These are phyloP conservation scores for Drosophila ustulata DNA, from an alignment of 2,888 invertebrate species.

Conservation along the genomic window DNA sequence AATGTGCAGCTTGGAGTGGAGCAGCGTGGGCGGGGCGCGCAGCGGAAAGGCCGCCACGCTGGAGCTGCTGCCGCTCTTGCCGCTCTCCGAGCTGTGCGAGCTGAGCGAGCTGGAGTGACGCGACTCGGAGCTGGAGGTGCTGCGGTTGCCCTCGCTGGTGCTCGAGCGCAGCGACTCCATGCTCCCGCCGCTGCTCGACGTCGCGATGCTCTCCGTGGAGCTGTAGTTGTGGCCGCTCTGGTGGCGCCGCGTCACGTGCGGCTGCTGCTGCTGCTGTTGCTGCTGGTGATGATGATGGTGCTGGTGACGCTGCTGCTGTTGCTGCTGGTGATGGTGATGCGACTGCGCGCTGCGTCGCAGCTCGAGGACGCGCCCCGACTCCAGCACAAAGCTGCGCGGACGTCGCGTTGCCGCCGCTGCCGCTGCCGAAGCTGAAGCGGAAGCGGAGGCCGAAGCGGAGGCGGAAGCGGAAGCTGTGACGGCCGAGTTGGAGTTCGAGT, in stretches of 20 bases:
- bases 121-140: constrained; percentile 94
- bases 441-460: constrained; percentile 38
- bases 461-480: constrained; percentile 56
- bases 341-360: constrained; percentile 88
- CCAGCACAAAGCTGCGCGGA: constrained; percentile 87
- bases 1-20: constrained; percentile 93
- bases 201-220: constrained; percentile 95
- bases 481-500: constrained; percentile 64
- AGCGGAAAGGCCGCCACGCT: constrained; percentile 87
- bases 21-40: constrained; percentile 89
- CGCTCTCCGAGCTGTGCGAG: constrained; percentile 93
- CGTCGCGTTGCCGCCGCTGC: constrained; percentile 81
- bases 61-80: constrained; percentile 71
- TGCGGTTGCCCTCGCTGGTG: constrained; percentile 94
- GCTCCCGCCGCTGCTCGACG: constrained; percentile 94
- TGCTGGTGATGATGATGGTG: constrained; percentile 32
- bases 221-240: constrained; percentile 78
- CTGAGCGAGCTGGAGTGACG: constrained; percentile 93
- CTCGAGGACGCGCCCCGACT: constrained; percentile 90
- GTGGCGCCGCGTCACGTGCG: constrained; percentile 20
- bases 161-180: constrained; percentile 95
- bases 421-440: constrained; percentile 86
- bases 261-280: constrained; percentile 49
- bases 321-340: constrained; percentile 70
- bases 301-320: constrained; percentile 28